Evolutionary conservation across 2,113 vertebrate genomes (phyloP).

Genomic region (Platycercus adscitus): DNA sequence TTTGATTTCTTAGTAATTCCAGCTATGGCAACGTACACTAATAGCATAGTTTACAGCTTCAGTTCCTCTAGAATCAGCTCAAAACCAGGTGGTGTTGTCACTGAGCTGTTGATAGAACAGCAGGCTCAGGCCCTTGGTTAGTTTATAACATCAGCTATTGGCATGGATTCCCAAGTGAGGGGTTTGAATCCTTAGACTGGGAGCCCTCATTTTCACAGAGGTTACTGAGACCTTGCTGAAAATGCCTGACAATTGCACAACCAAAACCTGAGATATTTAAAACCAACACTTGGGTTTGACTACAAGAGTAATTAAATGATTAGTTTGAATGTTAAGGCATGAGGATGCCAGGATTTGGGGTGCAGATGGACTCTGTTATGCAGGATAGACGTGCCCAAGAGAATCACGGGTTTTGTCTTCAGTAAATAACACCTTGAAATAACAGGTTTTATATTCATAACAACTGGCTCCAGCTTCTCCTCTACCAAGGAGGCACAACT

Average conservation of each 20-base stretch:
- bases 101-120: not conserved
- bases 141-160: not conserved
- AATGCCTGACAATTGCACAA: not conserved
- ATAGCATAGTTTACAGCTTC: not conserved
- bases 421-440: not conserved
- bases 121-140: not conserved
- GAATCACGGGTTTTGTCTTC: not conserved
- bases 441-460: not conserved
- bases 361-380: accelerated
- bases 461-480: not conserved
- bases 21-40: not conserved
- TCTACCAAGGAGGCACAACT: not conserved
- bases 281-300: accelerated
- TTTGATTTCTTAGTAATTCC: not conserved
- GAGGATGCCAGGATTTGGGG: not conserved
- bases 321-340: not conserved
- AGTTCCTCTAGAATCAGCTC: not conserved
- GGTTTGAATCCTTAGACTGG: not conserved
- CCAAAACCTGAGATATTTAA: not conserved
- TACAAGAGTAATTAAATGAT: not conserved
- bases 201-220: not conserved
- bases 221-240: not conserved
- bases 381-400: not conserved
- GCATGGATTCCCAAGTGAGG: not conserved
- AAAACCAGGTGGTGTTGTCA: accelerated